These are phyloP conservation scores for Xestia sexstrigata DNA, from an alignment of 2,888 invertebrate genomes.

Conservation along the genomic window DNA sequence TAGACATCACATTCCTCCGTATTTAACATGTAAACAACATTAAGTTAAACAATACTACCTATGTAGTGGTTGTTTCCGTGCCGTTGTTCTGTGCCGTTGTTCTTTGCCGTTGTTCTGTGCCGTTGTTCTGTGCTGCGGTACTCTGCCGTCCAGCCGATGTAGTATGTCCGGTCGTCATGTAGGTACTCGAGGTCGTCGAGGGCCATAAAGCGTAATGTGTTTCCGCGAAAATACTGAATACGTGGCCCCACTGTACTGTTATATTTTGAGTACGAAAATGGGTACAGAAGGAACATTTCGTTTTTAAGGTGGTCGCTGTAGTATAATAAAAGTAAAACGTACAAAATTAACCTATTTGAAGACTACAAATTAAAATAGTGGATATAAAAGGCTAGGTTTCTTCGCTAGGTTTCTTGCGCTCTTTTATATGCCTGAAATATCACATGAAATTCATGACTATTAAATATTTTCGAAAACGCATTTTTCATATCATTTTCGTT, in stretches of 20 bases:
- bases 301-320: not conserved
- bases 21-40: slow-evolving; percentile 52
- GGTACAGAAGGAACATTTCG: slow-evolving; percentile 31
- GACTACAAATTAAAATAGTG: not conserved
- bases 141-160: slow-evolving; percentile 48
- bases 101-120: too few species aligned
- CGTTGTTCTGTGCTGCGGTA: slow-evolving; percentile 31
- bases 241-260: slow-evolving; percentile 46
- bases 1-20: not conserved
- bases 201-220: slow-evolving; percentile 64
- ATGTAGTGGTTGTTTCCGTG: slow-evolving; percentile 44
- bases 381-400: not conserved
- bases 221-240: slow-evolving; percentile 63
- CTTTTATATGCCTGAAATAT: not conserved
- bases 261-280: not conserved
- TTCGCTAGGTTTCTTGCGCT: too few species aligned
- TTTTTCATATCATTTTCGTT: too few species aligned
- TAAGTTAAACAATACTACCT: slow-evolving; percentile 46
- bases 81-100: slow-evolving; percentile 18
- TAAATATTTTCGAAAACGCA: not conserved
- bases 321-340: not conserved
- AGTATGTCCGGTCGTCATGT: slow-evolving; percentile 58
- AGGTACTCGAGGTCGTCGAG: slow-evolving; percentile 56
- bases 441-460: not conserved
- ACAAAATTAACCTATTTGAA: not conserved